Evolutionary conservation across 1,140 invertebrate genomes (phyloP).

Genomic region (Brachionus paranguensis): DNA sequence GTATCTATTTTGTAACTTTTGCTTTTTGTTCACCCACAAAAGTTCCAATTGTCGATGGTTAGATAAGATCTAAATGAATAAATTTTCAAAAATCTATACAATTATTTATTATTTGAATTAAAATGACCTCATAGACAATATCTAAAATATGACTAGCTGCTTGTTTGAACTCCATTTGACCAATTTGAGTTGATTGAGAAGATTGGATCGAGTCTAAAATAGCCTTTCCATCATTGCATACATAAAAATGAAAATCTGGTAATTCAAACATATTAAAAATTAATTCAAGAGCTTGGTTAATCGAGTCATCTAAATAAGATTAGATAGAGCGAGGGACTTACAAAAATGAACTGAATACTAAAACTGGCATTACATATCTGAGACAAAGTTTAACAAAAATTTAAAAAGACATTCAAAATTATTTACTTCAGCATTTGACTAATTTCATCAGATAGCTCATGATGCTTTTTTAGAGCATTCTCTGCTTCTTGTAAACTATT

Average conservation of each 20-base stretch:
- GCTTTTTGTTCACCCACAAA: slow-evolving; percentile 84
- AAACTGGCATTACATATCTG: slow-evolving; percentile 20
- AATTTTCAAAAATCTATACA: not conserved
- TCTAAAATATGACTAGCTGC: slow-evolving; percentile 61
- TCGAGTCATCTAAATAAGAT: not conserved
- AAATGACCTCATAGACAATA: slow-evolving; percentile 58
- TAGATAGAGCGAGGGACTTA: not conserved
- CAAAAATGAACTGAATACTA: slow-evolving; percentile 26
- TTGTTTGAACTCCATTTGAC: slow-evolving; percentile 64
- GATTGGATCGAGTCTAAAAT: slow-evolving; percentile 56
- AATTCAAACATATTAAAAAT: not conserved
- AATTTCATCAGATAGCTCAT: slow-evolving; percentile 36
- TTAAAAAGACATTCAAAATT: not conserved
- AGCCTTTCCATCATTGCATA: slow-evolving; percentile 57
- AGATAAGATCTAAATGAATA: slow-evolving; percentile 70
- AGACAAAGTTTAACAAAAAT: not conserved
- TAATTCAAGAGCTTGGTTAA: not conserved
- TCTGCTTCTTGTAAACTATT: slow-evolving; percentile 19
- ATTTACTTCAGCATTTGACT: slow-evolving; percentile 36
- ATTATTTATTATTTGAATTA: not conserved
- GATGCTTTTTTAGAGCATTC: slow-evolving; percentile 30
- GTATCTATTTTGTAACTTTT: slow-evolving; percentile 83
- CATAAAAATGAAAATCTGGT: slow-evolving; percentile 42
- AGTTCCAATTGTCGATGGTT: slow-evolving; percentile 85
- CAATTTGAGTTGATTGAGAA: slow-evolving; percentile 68